Evolutionary conservation across 2,888 invertebrate species (phyloP).

Genomic region (Acronicta alni): DNA sequence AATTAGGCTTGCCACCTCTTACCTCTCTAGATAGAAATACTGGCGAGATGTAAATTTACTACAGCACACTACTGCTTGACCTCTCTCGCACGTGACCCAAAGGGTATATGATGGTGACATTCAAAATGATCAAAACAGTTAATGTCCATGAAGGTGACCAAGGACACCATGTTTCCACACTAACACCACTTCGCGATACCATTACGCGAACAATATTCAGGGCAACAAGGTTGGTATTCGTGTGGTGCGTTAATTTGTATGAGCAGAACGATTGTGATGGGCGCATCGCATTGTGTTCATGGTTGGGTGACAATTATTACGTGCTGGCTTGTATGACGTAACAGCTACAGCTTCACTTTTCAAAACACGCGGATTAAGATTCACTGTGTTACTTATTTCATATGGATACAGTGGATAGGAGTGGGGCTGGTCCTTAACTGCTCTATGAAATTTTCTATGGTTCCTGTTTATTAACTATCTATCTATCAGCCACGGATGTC

Average conservation of each 20-base stretch:
- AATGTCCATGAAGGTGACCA: constrained; percentile 65
- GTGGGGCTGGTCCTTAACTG: no score
- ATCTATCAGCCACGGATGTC: no score
- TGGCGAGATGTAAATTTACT: no score
- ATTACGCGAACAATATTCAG: constrained; percentile 25
- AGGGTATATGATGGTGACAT: constrained; percentile 34
- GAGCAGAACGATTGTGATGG: constrained; percentile 39
- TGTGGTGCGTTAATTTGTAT: constrained; percentile 29
- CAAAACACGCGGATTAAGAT: constrained; percentile 5
- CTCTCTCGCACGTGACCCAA: background rate
- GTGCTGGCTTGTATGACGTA: constrained; percentile 47
- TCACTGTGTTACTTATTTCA: background rate
- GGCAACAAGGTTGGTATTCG: constrained; percentile 45
- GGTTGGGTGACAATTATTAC: constrained; percentile 72
- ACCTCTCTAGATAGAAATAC: no score
- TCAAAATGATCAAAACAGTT: constrained; percentile 54
- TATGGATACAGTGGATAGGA: background rate
- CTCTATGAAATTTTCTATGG: no score
- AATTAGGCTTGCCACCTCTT: no score
- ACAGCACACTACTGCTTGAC: no score
- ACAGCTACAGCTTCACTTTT: constrained; percentile 27
- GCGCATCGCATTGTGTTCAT: constrained; percentile 71
- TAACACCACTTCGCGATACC: constrained; percentile 13
- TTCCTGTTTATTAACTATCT: no score
- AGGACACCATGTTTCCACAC: constrained; percentile 56